Evolutionary conservation across 1,140 invertebrate genomes (phyloP), one percentile per base, ranked within the genome.

Genomic region (Chironomus striatipennis): DNA sequence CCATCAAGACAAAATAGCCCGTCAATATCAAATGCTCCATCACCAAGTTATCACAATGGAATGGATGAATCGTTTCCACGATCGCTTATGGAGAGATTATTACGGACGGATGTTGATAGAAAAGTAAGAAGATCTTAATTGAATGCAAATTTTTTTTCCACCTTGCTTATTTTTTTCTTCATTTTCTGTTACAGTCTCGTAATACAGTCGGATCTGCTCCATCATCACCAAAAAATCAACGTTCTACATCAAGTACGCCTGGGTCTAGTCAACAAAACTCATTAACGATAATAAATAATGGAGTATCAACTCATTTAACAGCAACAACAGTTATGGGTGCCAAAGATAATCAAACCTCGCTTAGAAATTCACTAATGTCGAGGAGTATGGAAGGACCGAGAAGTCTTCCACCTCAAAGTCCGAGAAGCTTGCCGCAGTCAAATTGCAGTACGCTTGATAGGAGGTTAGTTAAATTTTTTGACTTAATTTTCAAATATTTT

Each of bases 1-100:
- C 95, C 96, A 17, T 92, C 90, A 77, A 87, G 93, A 79, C 85
- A 91, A 78, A 85, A 88, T 64, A 91, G 90, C 57, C 87, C 85
- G 20, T 83, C 83, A 76, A 82, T 83, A 76, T 86, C 86, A 20
- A 86, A 85, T 57, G 80, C 80, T 72, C 81, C 81, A 42, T 82
- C 81, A 74, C 81, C 81, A 74, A 81, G 79, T 72, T 81, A 82
- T 77, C 80, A 82, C 67, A 78, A 77, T 12, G 76, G 77, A 73
- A 78, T 80, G 17, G 81, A 82, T 74, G 81, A 82, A 79, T 88
- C 83, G 81, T 88, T 89, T 80, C 88, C 85, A 77, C 86, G 88
- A 78, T 87, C 84, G 74, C 85, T 88, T 78, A 88, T 86, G 82
- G 85, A 83, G 79, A 86, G 85, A 78, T 85, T 87, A 76, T 85